These are phyloP conservation scores for Dasypolia templi DNA, from an alignment of 2,888 invertebrate species.

Conservation along the genomic window DNA sequence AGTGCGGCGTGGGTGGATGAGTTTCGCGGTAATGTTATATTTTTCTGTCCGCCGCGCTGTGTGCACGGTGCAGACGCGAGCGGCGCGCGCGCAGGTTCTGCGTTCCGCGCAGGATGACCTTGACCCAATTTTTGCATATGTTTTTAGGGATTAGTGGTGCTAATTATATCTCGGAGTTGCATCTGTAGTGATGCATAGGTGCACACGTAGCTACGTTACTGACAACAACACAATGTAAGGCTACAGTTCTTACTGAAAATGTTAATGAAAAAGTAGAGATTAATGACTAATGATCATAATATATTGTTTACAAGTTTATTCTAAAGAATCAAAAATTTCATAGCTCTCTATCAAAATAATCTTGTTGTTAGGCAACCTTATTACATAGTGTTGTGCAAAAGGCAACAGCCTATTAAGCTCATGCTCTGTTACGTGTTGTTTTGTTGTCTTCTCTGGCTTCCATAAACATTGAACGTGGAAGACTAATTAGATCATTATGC, in stretches of 20 bases:
- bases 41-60: slow-evolving; percentile 69
- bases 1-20: slow-evolving; percentile 83
- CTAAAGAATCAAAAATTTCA: too few species aligned
- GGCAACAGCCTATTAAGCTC: neutral
- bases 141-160: slow-evolving; percentile 61
- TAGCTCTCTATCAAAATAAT: slow-evolving; percentile 38
- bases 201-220: slow-evolving; percentile 2
- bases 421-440: slow-evolving; percentile 11
- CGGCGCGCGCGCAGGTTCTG: slow-evolving; percentile 60
- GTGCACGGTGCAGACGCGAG: slow-evolving; percentile 66
- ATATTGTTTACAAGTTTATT: slow-evolving; percentile 15
- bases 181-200: slow-evolving; percentile 40
- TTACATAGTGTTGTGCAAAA: slow-evolving; percentile 41
- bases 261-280: neutral
- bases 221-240: slow-evolving; percentile 17
- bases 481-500: neutral
- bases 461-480: slow-evolving; percentile 5
- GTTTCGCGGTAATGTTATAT: slow-evolving; percentile 74
- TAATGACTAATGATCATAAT: too few species aligned
- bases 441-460: slow-evolving; percentile 31
- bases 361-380: slow-evolving; percentile 31
- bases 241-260: neutral
- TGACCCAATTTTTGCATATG: slow-evolving; percentile 80
- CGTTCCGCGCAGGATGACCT: slow-evolving; percentile 79
- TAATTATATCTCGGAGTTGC: slow-evolving; percentile 53